Percentiles rank a stretch among this genome's conserved stretches.
Evolutionary conservation across 2,888 invertebrate genomes (phyloP).

Genomic region (Chymomyza caudatula): DNA sequence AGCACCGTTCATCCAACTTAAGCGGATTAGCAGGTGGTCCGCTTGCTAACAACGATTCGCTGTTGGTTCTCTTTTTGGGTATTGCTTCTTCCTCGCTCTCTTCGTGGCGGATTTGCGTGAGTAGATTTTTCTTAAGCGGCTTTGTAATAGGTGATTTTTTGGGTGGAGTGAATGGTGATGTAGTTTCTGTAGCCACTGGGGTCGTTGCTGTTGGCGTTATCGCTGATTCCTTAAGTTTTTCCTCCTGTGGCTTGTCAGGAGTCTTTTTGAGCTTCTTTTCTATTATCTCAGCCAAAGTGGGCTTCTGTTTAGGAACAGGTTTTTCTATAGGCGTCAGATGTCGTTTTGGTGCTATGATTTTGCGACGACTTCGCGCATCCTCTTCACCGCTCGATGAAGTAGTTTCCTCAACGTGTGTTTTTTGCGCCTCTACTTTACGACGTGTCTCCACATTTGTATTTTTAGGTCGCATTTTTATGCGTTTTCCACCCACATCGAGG

Average conservation of each 20-base stretch:
- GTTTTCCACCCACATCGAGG: constrained; percentile 75
- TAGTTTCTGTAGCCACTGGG: background rate
- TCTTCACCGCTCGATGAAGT: constrained; percentile 76
- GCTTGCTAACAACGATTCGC: constrained; percentile 41
- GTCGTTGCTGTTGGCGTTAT: constrained; percentile 18
- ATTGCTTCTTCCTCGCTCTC: constrained; percentile 67
- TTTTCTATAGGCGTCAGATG: constrained; percentile 38
- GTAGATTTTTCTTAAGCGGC: constrained; percentile 70
- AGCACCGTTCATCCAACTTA: background rate
- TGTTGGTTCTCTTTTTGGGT: constrained; percentile 63
- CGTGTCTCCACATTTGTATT: constrained; percentile 65
- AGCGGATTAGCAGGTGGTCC: constrained; percentile 9
- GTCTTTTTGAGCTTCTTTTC: constrained; percentile 72
- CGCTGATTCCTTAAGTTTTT: constrained; percentile 4
- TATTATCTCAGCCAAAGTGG: constrained; percentile 70
- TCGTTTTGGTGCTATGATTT: constrained; percentile 58
- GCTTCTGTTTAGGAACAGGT: constrained; percentile 62
- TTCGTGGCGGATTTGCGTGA: constrained; percentile 64
- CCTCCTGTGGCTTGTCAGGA: constrained; percentile 43
- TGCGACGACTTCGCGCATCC: constrained; percentile 57
- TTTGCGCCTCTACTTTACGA: constrained; percentile 75
- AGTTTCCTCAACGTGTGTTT: constrained; percentile 63
- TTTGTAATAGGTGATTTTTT: constrained; percentile 70
- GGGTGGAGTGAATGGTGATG: constrained; percentile 32
- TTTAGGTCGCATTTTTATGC: constrained; percentile 75